These are phyloP conservation scores for Todus mexicanus DNA, from an alignment of 2,797 vertebrate species.

Conservation along the genomic window DNA sequence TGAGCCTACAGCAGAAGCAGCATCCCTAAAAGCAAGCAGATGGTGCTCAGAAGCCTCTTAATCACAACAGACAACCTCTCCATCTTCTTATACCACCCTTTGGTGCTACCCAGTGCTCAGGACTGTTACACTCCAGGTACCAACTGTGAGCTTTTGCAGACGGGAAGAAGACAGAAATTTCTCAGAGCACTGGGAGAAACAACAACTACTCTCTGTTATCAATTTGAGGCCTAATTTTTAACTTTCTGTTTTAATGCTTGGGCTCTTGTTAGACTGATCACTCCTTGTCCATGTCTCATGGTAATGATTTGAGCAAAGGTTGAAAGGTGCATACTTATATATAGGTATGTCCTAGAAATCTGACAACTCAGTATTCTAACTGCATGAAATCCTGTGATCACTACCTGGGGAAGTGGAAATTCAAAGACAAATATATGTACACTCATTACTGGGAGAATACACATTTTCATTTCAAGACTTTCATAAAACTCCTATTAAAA, in stretches of 20 bases:
- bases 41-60: neutral
- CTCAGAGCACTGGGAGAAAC: neutral
- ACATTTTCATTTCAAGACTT: fast-evolving
- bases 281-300: fast-evolving
- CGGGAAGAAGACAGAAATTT: fast-evolving
- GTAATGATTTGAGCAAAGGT: fast-evolving
- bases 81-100: too few relatives aligned
- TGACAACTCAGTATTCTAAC: neutral
- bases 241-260: neutral
- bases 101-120: fast-evolving
- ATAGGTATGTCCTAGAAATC: neutral
- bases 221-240: neutral
- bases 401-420: fast-evolving
- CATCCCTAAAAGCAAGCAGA: too few relatives aligned
- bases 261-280: neutral
- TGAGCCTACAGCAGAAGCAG: fast-evolving
- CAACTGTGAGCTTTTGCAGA: fast-evolving
- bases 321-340: neutral
- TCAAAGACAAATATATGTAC: neutral
- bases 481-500: neutral
- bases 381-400: neutral
- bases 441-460: fast-evolving
- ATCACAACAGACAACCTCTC: fast-evolving
- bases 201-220: too few relatives aligned
- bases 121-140: too few relatives aligned